Evolutionary conservation across 2,888 invertebrate species (phyloP).

Genomic region (Drosophila atripex): DNA sequence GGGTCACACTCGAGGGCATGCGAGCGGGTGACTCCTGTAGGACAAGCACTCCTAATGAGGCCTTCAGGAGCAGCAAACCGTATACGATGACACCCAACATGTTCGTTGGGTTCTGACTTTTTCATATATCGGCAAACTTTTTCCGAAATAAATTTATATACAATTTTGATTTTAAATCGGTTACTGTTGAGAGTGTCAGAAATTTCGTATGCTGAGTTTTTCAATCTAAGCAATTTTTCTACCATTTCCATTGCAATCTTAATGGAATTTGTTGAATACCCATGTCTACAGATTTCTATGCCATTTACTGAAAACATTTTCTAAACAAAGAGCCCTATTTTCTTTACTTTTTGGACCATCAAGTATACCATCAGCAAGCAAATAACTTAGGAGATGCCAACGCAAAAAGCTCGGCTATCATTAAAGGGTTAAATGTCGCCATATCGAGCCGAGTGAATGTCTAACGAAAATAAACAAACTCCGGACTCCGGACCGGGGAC

Average conservation of each 20-base stretch:
- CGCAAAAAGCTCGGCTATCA: conserved; percentile 25
- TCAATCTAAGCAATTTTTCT: neutral
- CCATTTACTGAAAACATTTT: neutral
- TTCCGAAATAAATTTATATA: neutral
- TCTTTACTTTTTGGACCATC: neutral
- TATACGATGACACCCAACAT: conserved; percentile 5
- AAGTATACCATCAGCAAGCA: neutral
- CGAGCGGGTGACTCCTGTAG: neutral
- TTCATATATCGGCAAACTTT: conserved; percentile 2
- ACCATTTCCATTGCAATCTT: too few relatives aligned
- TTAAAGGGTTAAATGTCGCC: conserved; percentile 44
- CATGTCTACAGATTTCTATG: neutral
- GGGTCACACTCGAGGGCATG: conserved; percentile 19
- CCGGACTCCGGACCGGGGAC: neutral
- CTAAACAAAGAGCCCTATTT: neutral
- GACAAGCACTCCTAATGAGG: neutral
- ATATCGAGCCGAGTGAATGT: conserved; percentile 38
- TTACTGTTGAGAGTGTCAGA: neutral
- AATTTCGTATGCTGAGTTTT: neutral
- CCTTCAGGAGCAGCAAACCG: conserved; percentile 3
- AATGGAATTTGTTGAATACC: too few relatives aligned
- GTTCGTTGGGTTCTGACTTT: conserved; percentile 7
- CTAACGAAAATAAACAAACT: conserved; percentile 62
- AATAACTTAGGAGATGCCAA: neutral
- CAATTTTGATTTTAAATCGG: neutral